Evolutionary conservation across 2,888 invertebrate genomes (phyloP).

Genomic region (Yponomeuta malinellus): DNA sequence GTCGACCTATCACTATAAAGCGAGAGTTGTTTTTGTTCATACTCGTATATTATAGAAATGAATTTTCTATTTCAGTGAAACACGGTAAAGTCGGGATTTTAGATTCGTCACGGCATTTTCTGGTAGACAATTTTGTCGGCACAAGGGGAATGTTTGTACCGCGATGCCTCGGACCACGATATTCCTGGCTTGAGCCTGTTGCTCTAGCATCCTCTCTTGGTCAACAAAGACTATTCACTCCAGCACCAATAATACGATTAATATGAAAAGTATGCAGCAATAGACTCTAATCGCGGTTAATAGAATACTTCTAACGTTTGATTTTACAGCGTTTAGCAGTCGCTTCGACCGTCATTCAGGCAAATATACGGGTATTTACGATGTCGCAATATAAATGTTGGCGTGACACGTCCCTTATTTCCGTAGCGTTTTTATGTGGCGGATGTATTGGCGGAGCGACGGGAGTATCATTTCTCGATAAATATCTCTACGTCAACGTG

Average conservation of each 20-base stretch:
- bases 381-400: constrained; percentile 16
- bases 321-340: not conserved
- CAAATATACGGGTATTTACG: constrained; percentile 9
- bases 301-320: not conserved
- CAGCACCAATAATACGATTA: not conserved
- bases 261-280: not conserved
- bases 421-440: constrained; percentile 27
- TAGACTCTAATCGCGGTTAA: not conserved
- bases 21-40: no score
- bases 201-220: constrained; percentile 29
- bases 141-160: constrained; percentile 34
- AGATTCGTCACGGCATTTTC: not conserved
- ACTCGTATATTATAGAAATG: no score
- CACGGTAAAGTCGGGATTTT: not conserved
- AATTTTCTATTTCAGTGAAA: not conserved
- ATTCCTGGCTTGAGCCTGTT: constrained; percentile 65
- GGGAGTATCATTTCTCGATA: constrained; percentile 27
- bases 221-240: not conserved
- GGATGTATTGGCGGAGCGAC: constrained; percentile 24
- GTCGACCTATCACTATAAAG: no score
- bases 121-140: not conserved
- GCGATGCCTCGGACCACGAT: constrained; percentile 64
- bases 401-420: constrained; percentile 30
- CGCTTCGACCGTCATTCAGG: not conserved
- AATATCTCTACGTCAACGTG: constrained; percentile 13